Evolutionary conservation across 2,797 vertebrate genomes (phyloP), one percentile per base, ranked within the genome.

Genomic region (Choloepus didactylus): DNA sequence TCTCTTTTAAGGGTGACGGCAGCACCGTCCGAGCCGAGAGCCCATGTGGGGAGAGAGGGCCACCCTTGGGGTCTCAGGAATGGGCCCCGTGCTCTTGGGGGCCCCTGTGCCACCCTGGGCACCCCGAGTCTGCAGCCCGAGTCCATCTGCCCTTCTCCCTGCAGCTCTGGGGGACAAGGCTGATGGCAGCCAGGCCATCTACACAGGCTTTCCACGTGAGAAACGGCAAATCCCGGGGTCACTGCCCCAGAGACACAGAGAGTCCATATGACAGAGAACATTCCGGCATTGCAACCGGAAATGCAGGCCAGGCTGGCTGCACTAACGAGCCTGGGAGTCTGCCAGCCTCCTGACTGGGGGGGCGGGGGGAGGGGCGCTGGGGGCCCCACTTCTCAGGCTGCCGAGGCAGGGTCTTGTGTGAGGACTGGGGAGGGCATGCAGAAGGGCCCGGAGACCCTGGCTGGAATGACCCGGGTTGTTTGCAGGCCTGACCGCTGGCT

Each of bases 391-490:
- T 38, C 35, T 7, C 67, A 21, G 15, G 35, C 5, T 4, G 21
- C 35, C 35, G 21, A 23, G 21, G 67, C 67, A 1, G 35, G 35
- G 67, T 11, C 67, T 23, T 18, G 16, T 9, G n/a, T 2, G n/a
- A 35, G n/a, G 6, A n/a, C 56, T 14, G 5, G 11, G 29, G 79
- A 46, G 31, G 62, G 23, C 27, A 18, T 7, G 38, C 60, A 25
- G 41, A 35, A 44, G 35, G 35, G 29, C 64, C 12, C 21, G 0
- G 72, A 0, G 7, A 0, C 3, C 27, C 25, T 49, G 29, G 70
- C 95, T 83, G 91, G 90, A 87, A 91, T 97, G 96, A 90, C 49
- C 91, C 88, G 88, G 90, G 73, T 92, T 83, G 72, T 88, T 73
- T 97, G 91, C 95, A 93, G 95, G 96, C 82, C 82, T 4, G 89